A percentile compares a stretch with the other conserved stretches of the same genome.
These are phyloP conservation scores for Tetramorium bicarinatum DNA, from an alignment of 2,888 invertebrate genomes.

Conservation along the genomic window DNA sequence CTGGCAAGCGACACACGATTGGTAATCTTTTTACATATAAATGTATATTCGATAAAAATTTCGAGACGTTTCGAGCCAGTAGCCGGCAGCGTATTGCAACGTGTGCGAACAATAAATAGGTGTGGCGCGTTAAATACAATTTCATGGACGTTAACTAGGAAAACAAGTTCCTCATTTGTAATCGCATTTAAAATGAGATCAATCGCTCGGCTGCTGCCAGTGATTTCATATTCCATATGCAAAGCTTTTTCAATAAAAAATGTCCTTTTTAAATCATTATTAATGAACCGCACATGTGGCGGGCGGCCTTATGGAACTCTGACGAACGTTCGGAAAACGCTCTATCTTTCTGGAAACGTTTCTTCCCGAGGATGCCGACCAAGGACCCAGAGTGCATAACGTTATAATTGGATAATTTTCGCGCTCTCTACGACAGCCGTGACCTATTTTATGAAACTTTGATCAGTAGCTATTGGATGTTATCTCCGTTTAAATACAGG, in stretches of 20 bases:
- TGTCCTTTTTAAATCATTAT: conserved; percentile 1
- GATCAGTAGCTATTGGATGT: conserved; percentile 71
- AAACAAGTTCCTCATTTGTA: conserved; percentile 79
- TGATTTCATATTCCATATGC: conserved; percentile 21
- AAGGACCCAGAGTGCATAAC: not conserved
- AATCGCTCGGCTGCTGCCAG: not conserved
- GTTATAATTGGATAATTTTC: conserved; percentile 46
- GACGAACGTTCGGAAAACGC: not conserved
- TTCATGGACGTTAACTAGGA: conserved; percentile 79
- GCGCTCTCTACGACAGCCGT: conserved; percentile 65
- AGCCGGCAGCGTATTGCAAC: conserved; percentile 60
- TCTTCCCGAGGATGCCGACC: not conserved
- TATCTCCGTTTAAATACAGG: conserved; percentile 76
- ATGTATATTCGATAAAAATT: not conserved
- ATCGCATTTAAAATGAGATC: conserved; percentile 60
- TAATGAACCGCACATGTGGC: not conserved
- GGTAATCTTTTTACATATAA: not conserved
- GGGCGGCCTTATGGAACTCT: not conserved
- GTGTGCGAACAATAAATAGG: conserved; percentile 74
- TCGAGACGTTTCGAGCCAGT: not conserved
- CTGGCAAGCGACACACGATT: not conserved
- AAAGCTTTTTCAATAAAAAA: conserved; percentile 1
- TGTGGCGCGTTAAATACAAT: conserved; percentile 75
- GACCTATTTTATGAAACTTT: conserved; percentile 79
- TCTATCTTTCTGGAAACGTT: not conserved